Conservation (phyloP, 2,113 vertebrate genomes). For the Canis aureus region DNA sequence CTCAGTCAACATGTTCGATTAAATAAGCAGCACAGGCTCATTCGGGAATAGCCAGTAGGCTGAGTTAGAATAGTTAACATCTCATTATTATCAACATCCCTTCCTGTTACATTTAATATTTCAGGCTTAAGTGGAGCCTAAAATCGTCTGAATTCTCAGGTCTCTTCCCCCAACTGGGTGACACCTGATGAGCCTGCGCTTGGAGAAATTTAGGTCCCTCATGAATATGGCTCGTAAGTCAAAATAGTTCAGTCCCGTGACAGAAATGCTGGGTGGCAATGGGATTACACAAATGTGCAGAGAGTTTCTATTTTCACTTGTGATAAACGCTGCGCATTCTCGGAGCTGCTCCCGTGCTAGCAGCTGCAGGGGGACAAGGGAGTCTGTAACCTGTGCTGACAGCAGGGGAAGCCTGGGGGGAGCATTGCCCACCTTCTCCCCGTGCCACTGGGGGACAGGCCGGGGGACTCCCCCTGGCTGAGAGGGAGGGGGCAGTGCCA, state of each 20-base stretch:
- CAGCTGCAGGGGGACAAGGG: not conserved
- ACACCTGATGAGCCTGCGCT: not conserved
- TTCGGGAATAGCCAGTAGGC: not conserved
- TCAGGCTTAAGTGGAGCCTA: not conserved
- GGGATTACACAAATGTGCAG: accelerated
- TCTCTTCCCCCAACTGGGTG: not conserved
- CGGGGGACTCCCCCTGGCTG: no score
- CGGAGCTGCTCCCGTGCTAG: not conserved
- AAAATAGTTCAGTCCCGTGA: not conserved
- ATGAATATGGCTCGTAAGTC: not conserved
- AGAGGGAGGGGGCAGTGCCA: no score
- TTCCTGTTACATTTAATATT: not conserved
- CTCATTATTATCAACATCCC: not conserved
- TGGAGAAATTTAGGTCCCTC: not conserved
- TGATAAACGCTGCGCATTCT: accelerated
- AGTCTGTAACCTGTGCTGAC: no score
- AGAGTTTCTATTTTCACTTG: not conserved
- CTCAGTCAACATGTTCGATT: not conserved
- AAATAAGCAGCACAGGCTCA: not conserved
- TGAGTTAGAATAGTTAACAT: not conserved
- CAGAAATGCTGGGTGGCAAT: not conserved
- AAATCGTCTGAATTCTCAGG: not conserved
- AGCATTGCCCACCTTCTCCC: not conserved
- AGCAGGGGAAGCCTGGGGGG: no score
- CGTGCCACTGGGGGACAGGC: no score